Conservation (phyloP, 2,113 vertebrate species). For the Gobius niger region DNA sequence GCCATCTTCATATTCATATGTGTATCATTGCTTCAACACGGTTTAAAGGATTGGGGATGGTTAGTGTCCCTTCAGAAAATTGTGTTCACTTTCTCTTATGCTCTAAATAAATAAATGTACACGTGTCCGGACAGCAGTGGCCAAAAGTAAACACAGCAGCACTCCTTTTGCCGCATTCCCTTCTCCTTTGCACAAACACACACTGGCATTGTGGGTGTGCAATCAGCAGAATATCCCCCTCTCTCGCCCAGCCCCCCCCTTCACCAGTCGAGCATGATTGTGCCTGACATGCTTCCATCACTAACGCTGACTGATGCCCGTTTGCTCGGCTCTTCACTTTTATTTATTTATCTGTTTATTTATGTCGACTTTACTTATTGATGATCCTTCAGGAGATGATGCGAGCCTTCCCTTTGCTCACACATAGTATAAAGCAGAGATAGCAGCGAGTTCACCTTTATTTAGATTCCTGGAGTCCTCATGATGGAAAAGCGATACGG, state of each 20-base stretch:
- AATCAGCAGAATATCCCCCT: constrained; percentile 48
- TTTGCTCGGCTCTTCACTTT: constrained; percentile 68
- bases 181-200: constrained; percentile 25
- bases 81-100: neutral
- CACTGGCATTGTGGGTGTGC: constrained; percentile 12
- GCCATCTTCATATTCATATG: too few species aligned
- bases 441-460: constrained; percentile 59
- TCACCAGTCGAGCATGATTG: constrained; percentile 59
- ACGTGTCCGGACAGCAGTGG: neutral
- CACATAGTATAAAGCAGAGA: constrained; percentile 23
- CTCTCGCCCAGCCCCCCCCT: constrained; percentile 56
- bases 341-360: constrained; percentile 84
- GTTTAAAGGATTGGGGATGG: too few species aligned
- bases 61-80: too few species aligned
- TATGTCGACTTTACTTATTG: constrained; percentile 77
- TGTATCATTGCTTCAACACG: too few species aligned
- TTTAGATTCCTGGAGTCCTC: constrained; percentile 62
- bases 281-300: constrained; percentile 71
- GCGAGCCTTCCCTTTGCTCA: constrained; percentile 68
- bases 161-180: neutral
- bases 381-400: constrained; percentile 64
- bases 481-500: constrained; percentile 75
- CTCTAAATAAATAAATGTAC: neutral
- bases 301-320: constrained; percentile 76
- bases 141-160: neutral